Conservation (phyloP, 2,113 vertebrate species). For the Tiliqua scincoides region DNA sequence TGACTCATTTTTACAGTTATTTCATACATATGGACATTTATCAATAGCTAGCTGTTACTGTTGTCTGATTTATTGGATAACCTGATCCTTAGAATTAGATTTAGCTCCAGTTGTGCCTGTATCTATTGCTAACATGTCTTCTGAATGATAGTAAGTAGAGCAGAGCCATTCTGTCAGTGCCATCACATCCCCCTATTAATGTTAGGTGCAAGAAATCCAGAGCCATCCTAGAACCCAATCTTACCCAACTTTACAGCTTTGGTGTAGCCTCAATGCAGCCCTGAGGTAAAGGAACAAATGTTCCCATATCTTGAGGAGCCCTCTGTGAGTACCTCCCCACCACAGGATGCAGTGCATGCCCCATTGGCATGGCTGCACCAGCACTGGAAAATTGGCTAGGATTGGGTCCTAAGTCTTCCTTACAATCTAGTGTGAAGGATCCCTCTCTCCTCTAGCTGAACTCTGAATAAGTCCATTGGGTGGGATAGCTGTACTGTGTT, state of each 20-base stretch:
- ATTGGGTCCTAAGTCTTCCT: too few relatives aligned
- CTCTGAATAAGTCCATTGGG: background rate
- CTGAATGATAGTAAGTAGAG: background rate
- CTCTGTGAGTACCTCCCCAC: too few relatives aligned
- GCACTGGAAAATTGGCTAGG: too few relatives aligned
- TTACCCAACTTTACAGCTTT: too few relatives aligned
- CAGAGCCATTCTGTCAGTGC: background rate
- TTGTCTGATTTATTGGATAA: background rate
- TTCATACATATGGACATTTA: background rate
- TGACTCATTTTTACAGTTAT: background rate
- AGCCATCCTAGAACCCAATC: background rate
- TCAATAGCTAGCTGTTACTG: background rate
- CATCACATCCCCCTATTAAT: background rate
- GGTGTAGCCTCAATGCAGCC: too few relatives aligned
- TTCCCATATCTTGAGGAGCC: too few relatives aligned
- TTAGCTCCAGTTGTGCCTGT: background rate
- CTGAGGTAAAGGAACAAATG: too few relatives aligned
- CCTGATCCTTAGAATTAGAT: background rate
- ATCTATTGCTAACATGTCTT: background rate
- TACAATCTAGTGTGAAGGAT: background rate
- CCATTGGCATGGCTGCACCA: too few relatives aligned
- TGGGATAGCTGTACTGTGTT: background rate
- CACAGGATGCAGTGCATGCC: too few relatives aligned
- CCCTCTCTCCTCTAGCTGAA: background rate
- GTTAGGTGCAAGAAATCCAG: background rate